These are phyloP conservation scores for Plumapathes pennacea DNA, from an alignment of 92 coral and sea anemone species.

Conservation along the genomic window DNA sequence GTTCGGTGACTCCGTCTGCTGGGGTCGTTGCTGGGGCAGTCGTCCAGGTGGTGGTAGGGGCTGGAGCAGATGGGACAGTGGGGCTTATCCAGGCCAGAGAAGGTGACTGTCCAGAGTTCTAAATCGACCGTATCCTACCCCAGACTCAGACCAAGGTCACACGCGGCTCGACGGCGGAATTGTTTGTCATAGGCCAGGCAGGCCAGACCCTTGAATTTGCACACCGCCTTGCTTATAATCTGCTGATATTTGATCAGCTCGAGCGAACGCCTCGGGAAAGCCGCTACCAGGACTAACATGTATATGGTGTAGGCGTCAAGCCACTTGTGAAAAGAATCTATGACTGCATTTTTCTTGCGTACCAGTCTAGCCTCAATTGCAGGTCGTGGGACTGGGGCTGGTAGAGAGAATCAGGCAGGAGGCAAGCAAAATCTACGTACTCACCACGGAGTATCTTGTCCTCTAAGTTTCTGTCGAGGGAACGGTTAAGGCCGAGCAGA, in stretches of 20 bases:
- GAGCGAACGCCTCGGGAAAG: background rate
- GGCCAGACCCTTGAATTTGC: slow-evolving; percentile 11
- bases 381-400: no score
- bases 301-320: slow-evolving; percentile 3
- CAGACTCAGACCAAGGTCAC: background rate
- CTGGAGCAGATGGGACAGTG: slow-evolving; percentile 29
- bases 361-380: no score
- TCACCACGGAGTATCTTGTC: no score
- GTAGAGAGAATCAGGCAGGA: no score
- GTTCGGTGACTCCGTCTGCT: slow-evolving; percentile 9
- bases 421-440: no score
- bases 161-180: slow-evolving; percentile 6
- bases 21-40: slow-evolving; percentile 17
- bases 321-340: slow-evolving; percentile 18
- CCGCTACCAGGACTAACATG: slow-evolving; percentile 3
- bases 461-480: no score
- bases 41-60: slow-evolving; percentile 13
- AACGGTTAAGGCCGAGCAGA: no score
- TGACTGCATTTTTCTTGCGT: background rate
- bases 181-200: slow-evolving; percentile 5
- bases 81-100: slow-evolving; percentile 15
- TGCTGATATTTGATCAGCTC: slow-evolving; percentile 8
- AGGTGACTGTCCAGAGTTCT: slow-evolving; percentile 18
- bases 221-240: slow-evolving; percentile 1
- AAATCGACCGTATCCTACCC: slow-evolving; percentile 11